Base-by-base conservation (phyloP, 2,888 invertebrate species). In the Caenorhabditis becei region DNA sequence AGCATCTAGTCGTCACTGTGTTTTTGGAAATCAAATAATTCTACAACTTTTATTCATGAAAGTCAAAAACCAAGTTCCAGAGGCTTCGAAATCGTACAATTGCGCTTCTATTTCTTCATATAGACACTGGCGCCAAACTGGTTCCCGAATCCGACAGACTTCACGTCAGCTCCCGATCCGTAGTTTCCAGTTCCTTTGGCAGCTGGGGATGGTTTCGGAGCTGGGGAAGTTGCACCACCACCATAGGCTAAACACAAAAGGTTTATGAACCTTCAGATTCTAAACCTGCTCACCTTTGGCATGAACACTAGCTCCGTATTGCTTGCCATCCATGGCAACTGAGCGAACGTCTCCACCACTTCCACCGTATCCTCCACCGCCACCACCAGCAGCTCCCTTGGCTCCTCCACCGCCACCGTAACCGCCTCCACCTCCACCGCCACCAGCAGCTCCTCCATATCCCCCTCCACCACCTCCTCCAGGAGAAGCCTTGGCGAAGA, bases 281-380 rank as follows among this genome's bases (percentile, higher is more conserved):
- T n/a, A n/a, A 32, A 32, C 5, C 32, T 10, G 10, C 32, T 10
- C 32, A 41, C 47, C 65, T 49, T 65, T 66, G 7, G 59, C 70
- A 37, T 70, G 63, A 7, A 77, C 70, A 65, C 70, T 70, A 18
- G 35, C 70, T 65, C 77, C 77, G 41, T 56, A 62, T 20, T 56
- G 56, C 4, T 58, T 24, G 4, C 47, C 77, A 24, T 71, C 78
- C 14, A 78, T 51, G 0, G 53, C 78, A n/a, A 53, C 54, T n/a
- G 78, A 78, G 24, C 54, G 51, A 20, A 78, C 71, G 47, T 72
- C 78, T 11, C 26, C 44, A 14, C 24, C 70, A 58, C 37, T 72
- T 11, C 37, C 44, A 8, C 24, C 70, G 56, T 41, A 2, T 3
- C 3, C n/a, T 23, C 78, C 66, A 16, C 20, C 63, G 1, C 49